Conservation (phyloP, 2,113 vertebrate species). For the Oncorhynchus gorbuscha region DNA sequence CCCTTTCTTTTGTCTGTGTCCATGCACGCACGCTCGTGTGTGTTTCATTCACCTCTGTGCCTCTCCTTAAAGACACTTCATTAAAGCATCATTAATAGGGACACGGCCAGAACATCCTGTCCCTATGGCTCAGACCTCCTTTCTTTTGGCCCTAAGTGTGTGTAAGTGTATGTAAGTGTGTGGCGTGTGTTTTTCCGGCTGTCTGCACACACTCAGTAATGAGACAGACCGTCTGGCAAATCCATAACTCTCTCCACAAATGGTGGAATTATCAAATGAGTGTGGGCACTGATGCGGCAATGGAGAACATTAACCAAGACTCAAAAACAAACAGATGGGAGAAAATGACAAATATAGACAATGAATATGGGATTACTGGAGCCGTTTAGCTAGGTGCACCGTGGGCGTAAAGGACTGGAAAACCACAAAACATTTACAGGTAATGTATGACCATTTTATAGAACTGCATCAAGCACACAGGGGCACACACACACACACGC, state of each 20-base stretch:
- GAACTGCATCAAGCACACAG: too few relatives aligned
- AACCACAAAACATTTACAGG: too few relatives aligned
- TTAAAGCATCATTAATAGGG: constrained; percentile 38
- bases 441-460: too few relatives aligned
- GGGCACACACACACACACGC: too few relatives aligned
- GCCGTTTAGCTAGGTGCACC: too few relatives aligned
- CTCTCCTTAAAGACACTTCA: constrained; percentile 25
- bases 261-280: constrained; percentile 39
- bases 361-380: too few relatives aligned
- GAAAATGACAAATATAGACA: too few relatives aligned
- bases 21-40: background rate
- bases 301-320: background rate
- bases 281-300: constrained; percentile 34
- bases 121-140: background rate
- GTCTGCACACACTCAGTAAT: background rate
- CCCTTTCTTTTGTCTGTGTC: constrained; percentile 7
- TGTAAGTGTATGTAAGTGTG: constrained; percentile 14
- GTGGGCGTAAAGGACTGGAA: too few relatives aligned
- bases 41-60: background rate
- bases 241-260: constrained; percentile 29
- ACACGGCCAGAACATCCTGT: constrained; percentile 40
- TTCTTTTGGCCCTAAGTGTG: background rate
- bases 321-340: too few relatives aligned
- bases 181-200: background rate
- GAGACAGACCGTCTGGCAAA: background rate